Evolutionary conservation across 2,113 vertebrate genomes (phyloP).

Genomic region (Lamprotornis superbus): DNA sequence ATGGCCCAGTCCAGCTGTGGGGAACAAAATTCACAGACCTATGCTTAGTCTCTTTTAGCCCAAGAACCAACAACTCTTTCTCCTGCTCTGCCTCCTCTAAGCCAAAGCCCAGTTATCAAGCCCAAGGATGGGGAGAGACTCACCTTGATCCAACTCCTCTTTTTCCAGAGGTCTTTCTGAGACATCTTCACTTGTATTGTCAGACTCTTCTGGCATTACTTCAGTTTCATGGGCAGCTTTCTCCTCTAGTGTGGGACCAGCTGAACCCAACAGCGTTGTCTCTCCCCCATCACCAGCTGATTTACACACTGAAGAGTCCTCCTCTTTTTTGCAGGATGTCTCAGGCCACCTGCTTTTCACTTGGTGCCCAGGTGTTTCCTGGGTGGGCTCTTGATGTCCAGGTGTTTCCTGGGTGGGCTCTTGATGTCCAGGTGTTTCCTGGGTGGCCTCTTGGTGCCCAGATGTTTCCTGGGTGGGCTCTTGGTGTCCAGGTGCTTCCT

Average conservation of each 20-base stretch:
- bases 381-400: not conserved
- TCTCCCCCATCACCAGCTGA: not conserved
- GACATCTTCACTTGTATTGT: not conserved
- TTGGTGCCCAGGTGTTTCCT: not conserved
- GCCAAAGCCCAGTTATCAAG: not conserved
- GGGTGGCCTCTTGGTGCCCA: not conserved
- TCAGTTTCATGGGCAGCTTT: not conserved
- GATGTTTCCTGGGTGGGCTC: not conserved
- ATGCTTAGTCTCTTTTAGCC: not conserved
- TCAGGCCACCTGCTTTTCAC: not conserved
- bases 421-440: not conserved
- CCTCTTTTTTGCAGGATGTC: not conserved
- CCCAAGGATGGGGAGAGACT: not conserved
- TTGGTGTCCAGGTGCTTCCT: not conserved
- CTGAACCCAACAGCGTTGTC: not conserved
- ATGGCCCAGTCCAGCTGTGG: slow-evolving; percentile 17
- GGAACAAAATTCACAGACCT: slow-evolving; percentile 18
- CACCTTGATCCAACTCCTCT: not conserved
- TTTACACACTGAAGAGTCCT: not conserved
- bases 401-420: not conserved
- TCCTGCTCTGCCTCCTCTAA: not conserved
- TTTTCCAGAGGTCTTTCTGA: not conserved
- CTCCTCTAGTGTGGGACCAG: not conserved
- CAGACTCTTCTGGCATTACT: not conserved
- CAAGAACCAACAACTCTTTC: not conserved